These are phyloP conservation scores for Oscheius sp. DNA, from an alignment of 2,888 invertebrate species.

Conservation along the genomic window DNA sequence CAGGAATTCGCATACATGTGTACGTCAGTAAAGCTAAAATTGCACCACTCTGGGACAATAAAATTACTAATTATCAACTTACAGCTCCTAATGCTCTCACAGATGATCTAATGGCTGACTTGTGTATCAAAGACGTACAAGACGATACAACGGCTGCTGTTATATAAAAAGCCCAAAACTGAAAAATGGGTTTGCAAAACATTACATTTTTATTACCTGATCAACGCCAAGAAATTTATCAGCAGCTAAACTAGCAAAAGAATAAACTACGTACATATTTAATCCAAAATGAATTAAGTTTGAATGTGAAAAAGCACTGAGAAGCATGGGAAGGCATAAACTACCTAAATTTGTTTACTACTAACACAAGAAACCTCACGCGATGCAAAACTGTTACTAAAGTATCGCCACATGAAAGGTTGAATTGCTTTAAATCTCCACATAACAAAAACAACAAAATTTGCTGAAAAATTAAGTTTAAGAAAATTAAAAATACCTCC, in stretches of 20 bases:
- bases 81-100: constrained; percentile 91
- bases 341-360: constrained; percentile 75
- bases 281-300: constrained; percentile 85
- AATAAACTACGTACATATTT: constrained; percentile 95
- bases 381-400: constrained; percentile 65
- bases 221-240: constrained; percentile 59
- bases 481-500: constrained; percentile 29
- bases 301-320: constrained; percentile 94
- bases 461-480: constrained; percentile 35
- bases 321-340: constrained; percentile 86
- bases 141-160: constrained; percentile 81
- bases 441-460: constrained; percentile 45
- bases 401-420: constrained; percentile 64
- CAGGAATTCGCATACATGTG: constrained; percentile 87
- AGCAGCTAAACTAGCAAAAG: constrained; percentile 77
- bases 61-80: constrained; percentile 72
- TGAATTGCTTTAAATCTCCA: constrained; percentile 57
- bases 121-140: constrained; percentile 84
- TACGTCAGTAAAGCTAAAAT: constrained; percentile 89
- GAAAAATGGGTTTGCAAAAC: constrained; percentile 10
- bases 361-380: constrained; percentile 38
- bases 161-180: constrained; percentile 88
- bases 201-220: constrained; percentile 44
- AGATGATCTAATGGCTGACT: constrained; percentile 79
- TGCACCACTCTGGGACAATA: constrained; percentile 84